Evolutionary conservation across 2,113 vertebrate species (phyloP).

Genomic region (Clarias gariepinus): DNA sequence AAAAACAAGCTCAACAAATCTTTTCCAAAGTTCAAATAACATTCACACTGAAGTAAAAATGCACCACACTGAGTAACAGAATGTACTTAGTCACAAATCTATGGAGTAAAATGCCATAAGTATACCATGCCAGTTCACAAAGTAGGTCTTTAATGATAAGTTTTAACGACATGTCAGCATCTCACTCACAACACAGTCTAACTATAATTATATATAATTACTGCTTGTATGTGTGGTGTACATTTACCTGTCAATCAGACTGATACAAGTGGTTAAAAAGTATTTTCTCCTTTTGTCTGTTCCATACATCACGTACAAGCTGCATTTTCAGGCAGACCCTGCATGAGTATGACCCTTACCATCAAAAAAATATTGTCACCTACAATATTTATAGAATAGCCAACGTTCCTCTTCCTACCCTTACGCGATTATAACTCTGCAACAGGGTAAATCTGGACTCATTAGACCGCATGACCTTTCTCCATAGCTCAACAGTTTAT

Average conservation of each 20-base stretch:
- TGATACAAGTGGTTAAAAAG: background rate
- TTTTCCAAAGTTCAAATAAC: background rate
- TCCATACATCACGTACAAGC: background rate
- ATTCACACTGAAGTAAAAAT: conserved; percentile 12
- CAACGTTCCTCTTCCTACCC: too few species aligned
- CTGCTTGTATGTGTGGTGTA: background rate
- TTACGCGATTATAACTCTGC: too few species aligned
- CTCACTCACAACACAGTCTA: too few species aligned
- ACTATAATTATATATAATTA: too few species aligned
- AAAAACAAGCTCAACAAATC: background rate
- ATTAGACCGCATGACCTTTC: too few species aligned
- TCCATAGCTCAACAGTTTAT: too few species aligned
- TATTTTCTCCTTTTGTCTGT: background rate
- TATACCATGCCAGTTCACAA: background rate
- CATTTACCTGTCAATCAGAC: background rate
- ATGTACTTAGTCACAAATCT: conserved; percentile 1
- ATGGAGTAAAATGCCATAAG: background rate
- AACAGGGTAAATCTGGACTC: too few species aligned
- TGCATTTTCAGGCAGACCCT: background rate
- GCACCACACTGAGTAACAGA: background rate
- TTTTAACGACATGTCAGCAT: too few species aligned
- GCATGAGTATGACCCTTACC: background rate
- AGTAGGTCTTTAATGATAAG: background rate
- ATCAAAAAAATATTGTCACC: background rate
- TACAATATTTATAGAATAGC: background rate